A percentile compares a stretch with the other conserved stretches of the same genome.
These are phyloP conservation scores for Galeruca laticollis DNA, from an alignment of 2,888 invertebrate genomes.

Conservation along the genomic window DNA sequence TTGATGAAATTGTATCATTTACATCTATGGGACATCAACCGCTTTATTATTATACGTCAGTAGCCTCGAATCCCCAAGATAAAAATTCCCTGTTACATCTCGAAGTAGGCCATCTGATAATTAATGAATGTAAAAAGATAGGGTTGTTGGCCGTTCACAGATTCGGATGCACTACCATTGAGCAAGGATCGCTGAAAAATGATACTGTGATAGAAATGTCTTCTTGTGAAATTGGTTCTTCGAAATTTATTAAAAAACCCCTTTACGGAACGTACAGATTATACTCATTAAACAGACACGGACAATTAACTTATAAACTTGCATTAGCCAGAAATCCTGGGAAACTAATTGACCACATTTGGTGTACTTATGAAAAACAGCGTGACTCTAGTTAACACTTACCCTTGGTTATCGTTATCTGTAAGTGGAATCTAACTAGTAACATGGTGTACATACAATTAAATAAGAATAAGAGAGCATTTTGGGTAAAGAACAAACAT, in stretches of 20 bases:
- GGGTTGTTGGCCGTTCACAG: constrained; percentile 9
- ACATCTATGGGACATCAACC: constrained; percentile 14
- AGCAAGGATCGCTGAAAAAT: constrained; percentile 2
- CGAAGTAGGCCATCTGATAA: constrained; percentile 14
- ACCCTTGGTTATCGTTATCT: neutral
- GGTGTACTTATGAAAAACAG: constrained; percentile 17
- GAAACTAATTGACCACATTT: constrained; percentile 5
- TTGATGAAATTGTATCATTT: constrained; percentile 9
- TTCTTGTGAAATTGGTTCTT: constrained; percentile 1
- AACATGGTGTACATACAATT: too few species aligned
- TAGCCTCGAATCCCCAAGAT: constrained; percentile 5
- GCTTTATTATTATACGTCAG: constrained; percentile 9
- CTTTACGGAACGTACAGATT: constrained; percentile 6
- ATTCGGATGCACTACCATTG: constrained; percentile 16
- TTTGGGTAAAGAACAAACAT: too few species aligned
- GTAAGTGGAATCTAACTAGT: too few species aligned
- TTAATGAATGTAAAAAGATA: neutral
- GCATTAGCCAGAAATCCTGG: constrained; percentile 7
- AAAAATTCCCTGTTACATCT: constrained; percentile 4
- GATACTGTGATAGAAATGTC: constrained; percentile 5
- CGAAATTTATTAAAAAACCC: constrained; percentile 18
- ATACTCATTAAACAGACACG: constrained; percentile 5
- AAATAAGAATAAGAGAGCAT: too few species aligned
- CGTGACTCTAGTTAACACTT: neutral
- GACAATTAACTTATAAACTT: constrained; percentile 20